Evolutionary conservation across 2,888 invertebrate genomes (phyloP), one percentile per base, ranked within the genome.

Genomic region (Sarcophaga carnaria): DNA sequence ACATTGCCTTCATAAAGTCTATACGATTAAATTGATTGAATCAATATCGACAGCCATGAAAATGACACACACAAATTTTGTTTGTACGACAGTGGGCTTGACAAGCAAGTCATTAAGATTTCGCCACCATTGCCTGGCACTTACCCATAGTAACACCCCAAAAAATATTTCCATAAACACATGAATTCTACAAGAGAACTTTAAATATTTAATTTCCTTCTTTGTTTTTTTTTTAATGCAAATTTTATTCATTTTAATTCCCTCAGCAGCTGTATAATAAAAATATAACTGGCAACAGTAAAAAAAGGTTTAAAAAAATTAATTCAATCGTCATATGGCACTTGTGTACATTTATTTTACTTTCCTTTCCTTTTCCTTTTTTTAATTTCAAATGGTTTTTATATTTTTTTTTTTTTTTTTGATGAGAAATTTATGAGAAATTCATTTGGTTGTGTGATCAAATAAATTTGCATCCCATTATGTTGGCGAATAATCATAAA

Each of bases 161-260:
- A 54, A 2, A 49, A 3, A 54, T 3, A 14, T 54, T 37, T 37
- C 37, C 37, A 37, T 37, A 37, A 37, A 37, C 37, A 37, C 37
- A 37, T 37, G 37, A 2, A 10, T 37, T 8, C 10, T 37, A 10
- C 37, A 37, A 37, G 37, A 54, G 17, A 54, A 14, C 14, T 54
- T 12, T 14, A 54, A 54, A 54, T 54, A 17, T 54, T 54, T 54
- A 54, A 17, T 17, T 54, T 54, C 17, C 4, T 14, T 54, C 3
- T 49, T 49, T 14, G 4, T 4, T 11, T 49, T 54, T 17, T 17
- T 14, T 54, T 54, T 54, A 14, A 37, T 76, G 75, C 2, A 63
- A 76, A 76, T 76, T 77, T 77, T 66, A 71, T 71, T 71, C 64
- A 77, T 77, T 66, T 45, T 10, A 59, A 70, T 12, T 77, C 64